Percentiles rank a stretch among this genome's conserved stretches.
Conservation (phyloP, 2,888 invertebrate species). For the Stenodera caucasica region DNA sequence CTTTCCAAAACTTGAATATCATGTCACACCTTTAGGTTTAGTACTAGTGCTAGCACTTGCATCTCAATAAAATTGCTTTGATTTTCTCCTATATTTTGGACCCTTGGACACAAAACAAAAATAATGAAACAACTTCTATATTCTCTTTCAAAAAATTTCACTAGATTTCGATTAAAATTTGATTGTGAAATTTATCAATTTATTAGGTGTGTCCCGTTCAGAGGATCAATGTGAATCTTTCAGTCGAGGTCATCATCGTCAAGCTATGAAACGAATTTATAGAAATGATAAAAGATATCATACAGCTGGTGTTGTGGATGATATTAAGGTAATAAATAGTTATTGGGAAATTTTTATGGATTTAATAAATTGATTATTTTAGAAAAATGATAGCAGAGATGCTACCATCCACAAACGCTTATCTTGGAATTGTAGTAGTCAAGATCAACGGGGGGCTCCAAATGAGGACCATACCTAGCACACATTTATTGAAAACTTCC, state of each 20-base stretch:
- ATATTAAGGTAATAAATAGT: constrained; percentile 56
- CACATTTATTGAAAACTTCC: constrained; percentile 43
- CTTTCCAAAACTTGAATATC: constrained; percentile 25
- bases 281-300: constrained; percentile 62
- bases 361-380: constrained; percentile 29
- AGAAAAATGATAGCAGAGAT: constrained; percentile 59
- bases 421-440: constrained; percentile 62
- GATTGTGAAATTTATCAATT: not conserved
- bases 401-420: constrained; percentile 63
- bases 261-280: constrained; percentile 57
- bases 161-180: too few species aligned
- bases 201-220: constrained; percentile 41
- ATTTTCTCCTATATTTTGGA: too few species aligned
- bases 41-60: constrained; percentile 28
- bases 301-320: constrained; percentile 69
- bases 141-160: too few species aligned
- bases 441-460: constrained; percentile 40
- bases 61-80: constrained; percentile 17
- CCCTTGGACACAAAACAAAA: too few species aligned
- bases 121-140: too few species aligned
- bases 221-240: constrained; percentile 52
- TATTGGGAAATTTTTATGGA: not conserved
- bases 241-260: constrained; percentile 53
- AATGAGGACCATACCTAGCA: constrained; percentile 55
- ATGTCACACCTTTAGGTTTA: constrained; percentile 3